Base-by-base conservation (phyloP, 2,888 invertebrate genomes). In the Tenthredo scrophulariae region DNA sequence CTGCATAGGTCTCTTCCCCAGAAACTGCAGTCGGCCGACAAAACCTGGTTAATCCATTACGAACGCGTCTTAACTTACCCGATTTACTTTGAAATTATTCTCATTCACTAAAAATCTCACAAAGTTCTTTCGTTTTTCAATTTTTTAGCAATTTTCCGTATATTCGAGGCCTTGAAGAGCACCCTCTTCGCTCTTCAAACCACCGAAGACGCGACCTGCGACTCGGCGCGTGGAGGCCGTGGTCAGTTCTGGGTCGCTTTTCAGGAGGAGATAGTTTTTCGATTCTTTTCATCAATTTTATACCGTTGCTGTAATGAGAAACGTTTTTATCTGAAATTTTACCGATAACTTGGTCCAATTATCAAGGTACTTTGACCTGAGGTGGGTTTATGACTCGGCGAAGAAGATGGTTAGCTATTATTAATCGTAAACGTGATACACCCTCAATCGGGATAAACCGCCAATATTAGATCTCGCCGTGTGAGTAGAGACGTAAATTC, bases 311-410 rank as follows among this genome's bases (percentile, higher is more conserved):
- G 3, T 1, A 33, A 33, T 18, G 67, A 18, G 29, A 13, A 33
- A 18, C 6, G 13, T 18, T 67, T 74, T 74, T 43, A 22, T 74
- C 43, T 85, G 82, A 65, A 85, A 50, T 82, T 74, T 62, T 29
- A 67, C 18, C 84, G 33, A 58, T 74, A 33, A 85, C 77, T 29
- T 84, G 85, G 86, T 88, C 89, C 88, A 89, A 90, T 90, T 89
- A 89, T 87, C 86, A 77, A 87, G 87, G 86, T 54, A 85, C 72
- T 84, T 82, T 87, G 87, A 89, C 87, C 88, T 88, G 89, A 88
- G 87, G 84, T 85, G 88, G 87, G 87, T 90, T 90, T 90, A 90
- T 87, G 89, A 88, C 86, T 80, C 82, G 26, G 86, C 85, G 80
- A 88, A 84, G 85, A 86, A 54, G 37, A 67, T 72, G 84, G 46